Evolutionary conservation across 2,888 invertebrate species (phyloP), one percentile per base, ranked within the genome.

Genomic region (Eupithecia centaureata): DNA sequence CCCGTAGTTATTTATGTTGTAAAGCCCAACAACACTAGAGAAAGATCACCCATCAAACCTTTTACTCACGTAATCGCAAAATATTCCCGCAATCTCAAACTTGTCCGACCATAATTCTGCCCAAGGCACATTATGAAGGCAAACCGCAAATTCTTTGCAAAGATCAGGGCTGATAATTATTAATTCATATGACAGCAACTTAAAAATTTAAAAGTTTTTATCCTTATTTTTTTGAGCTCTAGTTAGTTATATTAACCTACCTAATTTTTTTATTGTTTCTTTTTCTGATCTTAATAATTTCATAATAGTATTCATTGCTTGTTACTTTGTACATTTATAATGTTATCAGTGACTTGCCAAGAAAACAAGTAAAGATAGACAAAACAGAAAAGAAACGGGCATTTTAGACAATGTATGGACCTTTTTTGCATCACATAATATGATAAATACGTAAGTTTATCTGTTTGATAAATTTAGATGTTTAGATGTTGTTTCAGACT

Each of bases 101-200:
- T 27, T 5, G 13, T 7, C 52, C 27, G 52, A 56, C 30, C 30
- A 10, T 56, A 27, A 27, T 2, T 15, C 27, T 10, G 27, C 10
- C 18, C 30, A 18, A 56, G 56, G 56, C 27, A n/a, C 56, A 28
- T 15, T 5, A 52, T 13, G n/a, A 61, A 61, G 60, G 60, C 18
- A 61, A 47, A 30, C 60, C 25, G 22, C 47, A 61, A 47, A 61
- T 18, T 30, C n/a, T 42, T 10, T 10, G n/a, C 5, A 61, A 61
- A 61, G 42, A 47, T 61, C 60, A 61, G 60, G 60, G 60, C 18
- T 61, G 18, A 18, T 61, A 32, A 61, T 61, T 61, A 27, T 0
- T 38, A 12, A 15, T 52, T 13, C 13, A 52, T 15, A 10, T 27
- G 52, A 27, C 52, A 52, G 52, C 52, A 27, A 27, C 7, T 52